A percentile compares a stretch with the other conserved stretches of the same genome.
These are phyloP conservation scores for Actinia equina DNA, from an alignment of 64 coral and sea anemone species.

Conservation along the genomic window DNA sequence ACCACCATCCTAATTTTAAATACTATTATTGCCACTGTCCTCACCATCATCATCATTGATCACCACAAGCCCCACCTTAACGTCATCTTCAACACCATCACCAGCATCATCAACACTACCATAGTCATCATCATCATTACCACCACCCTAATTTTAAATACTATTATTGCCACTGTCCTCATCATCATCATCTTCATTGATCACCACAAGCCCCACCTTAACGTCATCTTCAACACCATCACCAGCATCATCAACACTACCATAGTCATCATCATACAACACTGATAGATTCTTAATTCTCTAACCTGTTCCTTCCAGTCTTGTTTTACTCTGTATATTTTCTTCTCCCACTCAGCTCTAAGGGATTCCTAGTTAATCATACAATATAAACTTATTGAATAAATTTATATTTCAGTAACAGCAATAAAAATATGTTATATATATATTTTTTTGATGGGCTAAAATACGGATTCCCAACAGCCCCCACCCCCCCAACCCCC, in stretches of 20 bases:
- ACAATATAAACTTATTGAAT: background rate
- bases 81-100: background rate
- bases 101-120: background rate
- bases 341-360: slow-evolving; percentile 56
- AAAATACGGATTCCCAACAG: no score
- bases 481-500: no score
- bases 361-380: slow-evolving; percentile 26
- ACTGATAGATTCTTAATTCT: no score
- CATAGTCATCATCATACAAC: background rate
- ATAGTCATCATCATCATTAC: background rate
- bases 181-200: no score
- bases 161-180: no score
- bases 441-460: no score
- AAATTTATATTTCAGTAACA: no score
- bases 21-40: background rate
- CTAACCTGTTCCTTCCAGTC: slow-evolving; percentile 74
- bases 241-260: background rate
- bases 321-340: slow-evolving; percentile 60
- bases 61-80: no score
- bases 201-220: background rate
- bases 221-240: background rate
- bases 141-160: no score
- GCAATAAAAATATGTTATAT: no score
- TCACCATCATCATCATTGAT: background rate
- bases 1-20: background rate